Evolutionary conservation across 2,888 invertebrate genomes (phyloP).

Genomic region (Ophion slaviceki): DNA sequence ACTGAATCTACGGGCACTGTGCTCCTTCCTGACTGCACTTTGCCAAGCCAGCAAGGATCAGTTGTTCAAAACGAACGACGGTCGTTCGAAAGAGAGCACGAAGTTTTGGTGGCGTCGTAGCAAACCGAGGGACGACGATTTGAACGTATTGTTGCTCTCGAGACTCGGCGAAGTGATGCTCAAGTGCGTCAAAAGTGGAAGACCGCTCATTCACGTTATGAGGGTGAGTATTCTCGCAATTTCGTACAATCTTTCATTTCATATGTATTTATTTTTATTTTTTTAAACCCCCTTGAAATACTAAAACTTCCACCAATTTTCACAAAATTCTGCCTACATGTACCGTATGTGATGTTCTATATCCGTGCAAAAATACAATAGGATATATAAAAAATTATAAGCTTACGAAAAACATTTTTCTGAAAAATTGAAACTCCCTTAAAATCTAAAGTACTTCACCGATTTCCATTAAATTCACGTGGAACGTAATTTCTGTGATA

Average conservation of each 20-base stretch:
- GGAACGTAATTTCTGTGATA: too few relatives aligned
- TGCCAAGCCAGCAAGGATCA: constrained; percentile 94
- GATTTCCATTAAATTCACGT: too few relatives aligned
- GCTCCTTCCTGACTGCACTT: constrained; percentile 92
- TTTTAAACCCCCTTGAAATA: too few relatives aligned
- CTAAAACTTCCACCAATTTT: too few relatives aligned
- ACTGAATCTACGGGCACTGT: constrained; percentile 92
- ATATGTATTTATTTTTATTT: too few relatives aligned
- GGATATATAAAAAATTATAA: too few relatives aligned
- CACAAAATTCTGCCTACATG: too few relatives aligned
- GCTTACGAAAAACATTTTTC: too few relatives aligned
- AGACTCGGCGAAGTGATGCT: constrained; percentile 95
- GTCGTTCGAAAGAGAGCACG: constrained; percentile 74
- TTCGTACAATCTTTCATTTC: background rate
- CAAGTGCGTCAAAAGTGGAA: constrained; percentile 92
- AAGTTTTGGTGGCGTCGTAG: constrained; percentile 82
- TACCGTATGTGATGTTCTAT: too few relatives aligned
- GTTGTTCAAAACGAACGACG: constrained; percentile 79
- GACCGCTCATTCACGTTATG: constrained; percentile 96
- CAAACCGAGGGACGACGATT: constrained; percentile 80
- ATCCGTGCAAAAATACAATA: too few relatives aligned
- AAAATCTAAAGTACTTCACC: too few relatives aligned
- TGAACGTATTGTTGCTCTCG: constrained; percentile 87
- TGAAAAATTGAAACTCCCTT: too few relatives aligned
- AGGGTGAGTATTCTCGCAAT: constrained; percentile 83